Percentiles rank a stretch among this genome's conserved stretches.
Evolutionary conservation across 2,113 vertebrate genomes (phyloP).

Genomic region (Podocnemis expansa): DNA sequence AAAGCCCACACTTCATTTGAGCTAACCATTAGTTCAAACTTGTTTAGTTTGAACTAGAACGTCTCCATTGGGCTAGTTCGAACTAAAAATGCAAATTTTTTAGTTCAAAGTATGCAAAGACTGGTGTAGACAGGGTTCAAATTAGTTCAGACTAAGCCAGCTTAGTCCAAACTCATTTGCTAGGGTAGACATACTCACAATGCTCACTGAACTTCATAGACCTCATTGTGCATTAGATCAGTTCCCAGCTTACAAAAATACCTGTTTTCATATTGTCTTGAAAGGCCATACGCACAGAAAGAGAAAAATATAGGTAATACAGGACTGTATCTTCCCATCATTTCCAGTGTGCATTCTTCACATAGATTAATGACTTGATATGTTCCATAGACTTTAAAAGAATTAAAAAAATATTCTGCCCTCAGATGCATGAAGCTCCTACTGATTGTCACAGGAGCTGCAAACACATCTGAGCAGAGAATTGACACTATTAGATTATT

Average conservation of each 20-base stretch:
- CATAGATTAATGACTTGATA: not conserved
- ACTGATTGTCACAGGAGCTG: not conserved
- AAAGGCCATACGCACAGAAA: not conserved
- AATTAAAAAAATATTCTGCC: not conserved
- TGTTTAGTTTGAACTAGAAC: too few relatives aligned
- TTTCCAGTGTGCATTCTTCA: too few relatives aligned
- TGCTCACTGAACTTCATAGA: not conserved
- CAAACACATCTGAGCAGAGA: not conserved
- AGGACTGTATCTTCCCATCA: not conserved
- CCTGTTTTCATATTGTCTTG: not conserved
- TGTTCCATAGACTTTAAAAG: not conserved
- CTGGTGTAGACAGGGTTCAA: too few relatives aligned
- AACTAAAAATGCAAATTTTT: too few relatives aligned
- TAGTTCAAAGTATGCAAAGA: too few relatives aligned
- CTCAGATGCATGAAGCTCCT: not conserved
- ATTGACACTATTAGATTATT: not conserved
- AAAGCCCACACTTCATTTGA: too few relatives aligned
- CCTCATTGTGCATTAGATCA: not conserved
- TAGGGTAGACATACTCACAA: too few relatives aligned
- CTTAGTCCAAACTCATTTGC: too few relatives aligned
- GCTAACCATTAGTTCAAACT: too few relatives aligned
- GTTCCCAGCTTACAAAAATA: not conserved
- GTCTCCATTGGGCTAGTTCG: too few relatives aligned
- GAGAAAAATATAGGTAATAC: not conserved
- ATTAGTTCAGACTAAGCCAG: too few relatives aligned